Conservation (phyloP, 2,797 vertebrate species). For the Ataeniobius toweri region DNA sequence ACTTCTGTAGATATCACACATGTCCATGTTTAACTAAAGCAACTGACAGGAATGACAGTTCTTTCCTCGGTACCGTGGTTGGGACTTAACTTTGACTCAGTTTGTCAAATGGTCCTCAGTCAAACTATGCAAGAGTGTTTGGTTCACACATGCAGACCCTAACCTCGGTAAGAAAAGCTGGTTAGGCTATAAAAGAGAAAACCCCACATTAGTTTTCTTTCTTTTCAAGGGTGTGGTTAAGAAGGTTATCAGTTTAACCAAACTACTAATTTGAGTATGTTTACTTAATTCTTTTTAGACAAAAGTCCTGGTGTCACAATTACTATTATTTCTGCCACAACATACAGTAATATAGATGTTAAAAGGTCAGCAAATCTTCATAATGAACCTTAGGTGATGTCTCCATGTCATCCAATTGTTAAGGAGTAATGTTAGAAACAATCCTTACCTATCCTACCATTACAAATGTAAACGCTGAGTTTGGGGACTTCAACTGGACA, state of each 20-base stretch:
- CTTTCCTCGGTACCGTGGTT: no score
- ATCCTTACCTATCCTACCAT: not conserved
- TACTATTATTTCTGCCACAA: not conserved
- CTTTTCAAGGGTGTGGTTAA: not conserved
- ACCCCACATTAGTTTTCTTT: not conserved
- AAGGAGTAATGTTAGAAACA: no score
- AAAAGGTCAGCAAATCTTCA: not conserved
- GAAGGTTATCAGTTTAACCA: not conserved
- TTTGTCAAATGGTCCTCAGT: constrained; percentile 1
- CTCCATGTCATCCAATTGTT: no score
- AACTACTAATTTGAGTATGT: not conserved
- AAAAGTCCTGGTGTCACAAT: not conserved
- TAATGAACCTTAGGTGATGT: no score
- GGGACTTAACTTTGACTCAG: not conserved
- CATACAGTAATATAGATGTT: not conserved
- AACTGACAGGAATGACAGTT: no score
- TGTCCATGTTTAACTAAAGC: no score
- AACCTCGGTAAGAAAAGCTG: no score
- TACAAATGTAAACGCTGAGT: not conserved
- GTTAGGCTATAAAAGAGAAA: not conserved
- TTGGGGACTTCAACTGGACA: no score
- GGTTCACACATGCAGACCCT: not conserved
- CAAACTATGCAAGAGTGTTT: not conserved
- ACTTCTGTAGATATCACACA: no score
- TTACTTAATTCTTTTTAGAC: not conserved